phyloP scores from a whole-genome alignment of 2,113 vertebrate genomes.

The Leptosomus discolor region DNA sequence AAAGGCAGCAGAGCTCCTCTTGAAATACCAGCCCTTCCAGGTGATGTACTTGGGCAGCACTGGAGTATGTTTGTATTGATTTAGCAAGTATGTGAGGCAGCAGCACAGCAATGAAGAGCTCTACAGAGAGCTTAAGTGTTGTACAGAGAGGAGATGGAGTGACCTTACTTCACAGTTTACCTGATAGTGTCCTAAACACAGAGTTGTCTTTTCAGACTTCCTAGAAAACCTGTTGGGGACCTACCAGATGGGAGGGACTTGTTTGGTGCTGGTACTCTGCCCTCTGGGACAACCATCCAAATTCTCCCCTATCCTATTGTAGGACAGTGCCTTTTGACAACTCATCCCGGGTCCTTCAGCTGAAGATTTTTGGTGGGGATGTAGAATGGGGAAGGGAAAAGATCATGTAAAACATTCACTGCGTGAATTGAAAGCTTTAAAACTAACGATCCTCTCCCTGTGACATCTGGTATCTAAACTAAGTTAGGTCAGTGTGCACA shows the following conservation, averaged over 20 bases:
- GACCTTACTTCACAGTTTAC: neutral
- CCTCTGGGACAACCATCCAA: neutral
- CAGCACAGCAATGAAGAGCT: neutral
- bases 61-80: constrained; percentile 50
- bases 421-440: neutral
- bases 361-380: neutral
- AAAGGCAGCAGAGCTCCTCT: neutral
- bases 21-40: constrained; percentile 28
- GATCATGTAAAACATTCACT: neutral
- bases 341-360: neutral
- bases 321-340: neutral
- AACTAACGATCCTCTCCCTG: neutral
- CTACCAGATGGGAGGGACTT: neutral
- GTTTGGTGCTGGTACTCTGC: neutral
- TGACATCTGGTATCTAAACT: neutral
- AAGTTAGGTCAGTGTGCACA: neutral
- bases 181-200: neutral
- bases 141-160: neutral
- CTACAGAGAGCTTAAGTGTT: neutral
- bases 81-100: constrained; percentile 50
- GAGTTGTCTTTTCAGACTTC: neutral
- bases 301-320: neutral
- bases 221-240: neutral
- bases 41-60: neutral
- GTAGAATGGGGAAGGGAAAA: neutral